These are phyloP conservation scores for Serinus canaria DNA, from an alignment of 2,113 vertebrate genomes.

Conservation along the genomic window DNA sequence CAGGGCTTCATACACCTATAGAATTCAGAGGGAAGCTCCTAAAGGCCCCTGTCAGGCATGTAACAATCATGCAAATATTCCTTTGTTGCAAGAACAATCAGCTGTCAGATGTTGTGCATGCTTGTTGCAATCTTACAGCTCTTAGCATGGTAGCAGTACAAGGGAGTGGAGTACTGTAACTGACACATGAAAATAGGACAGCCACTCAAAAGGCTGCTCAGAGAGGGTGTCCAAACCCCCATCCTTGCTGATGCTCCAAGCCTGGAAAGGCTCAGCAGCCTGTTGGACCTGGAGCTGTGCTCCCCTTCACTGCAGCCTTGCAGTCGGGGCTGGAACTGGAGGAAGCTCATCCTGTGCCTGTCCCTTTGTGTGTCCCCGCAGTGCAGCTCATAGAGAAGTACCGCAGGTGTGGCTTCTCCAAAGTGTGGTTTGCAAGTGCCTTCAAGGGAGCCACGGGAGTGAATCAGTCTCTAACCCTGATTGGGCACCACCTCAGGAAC, in stretches of 20 bases:
- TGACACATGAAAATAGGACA: neutral
- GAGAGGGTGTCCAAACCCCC: neutral
- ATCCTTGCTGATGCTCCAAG: neutral
- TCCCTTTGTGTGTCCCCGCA: conserved; percentile 36
- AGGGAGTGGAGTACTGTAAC: neutral
- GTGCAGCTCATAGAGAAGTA: conserved; percentile 87
- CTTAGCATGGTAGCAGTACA: neutral
- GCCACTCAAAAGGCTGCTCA: neutral
- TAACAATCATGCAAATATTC: neutral
- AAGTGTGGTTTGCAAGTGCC: conserved; percentile 91
- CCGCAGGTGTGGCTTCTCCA: conserved; percentile 77
- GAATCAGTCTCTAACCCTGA: conserved; percentile 78
- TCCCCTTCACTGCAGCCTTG: neutral
- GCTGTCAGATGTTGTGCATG: neutral
- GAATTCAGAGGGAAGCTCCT: neutral
- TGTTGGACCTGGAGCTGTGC: neutral
- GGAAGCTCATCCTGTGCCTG: neutral
- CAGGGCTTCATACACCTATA: neutral
- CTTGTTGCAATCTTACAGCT: neutral
- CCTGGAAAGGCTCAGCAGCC: neutral
- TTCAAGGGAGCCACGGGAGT: conserved; percentile 92
- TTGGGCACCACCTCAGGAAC: conserved; percentile 88
- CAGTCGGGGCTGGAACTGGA: neutral
- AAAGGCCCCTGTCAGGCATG: neutral
- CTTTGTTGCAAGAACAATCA: neutral